Conservation (phyloP, 2,113 vertebrate species). For the Datnioides undecimradiatus region DNA sequence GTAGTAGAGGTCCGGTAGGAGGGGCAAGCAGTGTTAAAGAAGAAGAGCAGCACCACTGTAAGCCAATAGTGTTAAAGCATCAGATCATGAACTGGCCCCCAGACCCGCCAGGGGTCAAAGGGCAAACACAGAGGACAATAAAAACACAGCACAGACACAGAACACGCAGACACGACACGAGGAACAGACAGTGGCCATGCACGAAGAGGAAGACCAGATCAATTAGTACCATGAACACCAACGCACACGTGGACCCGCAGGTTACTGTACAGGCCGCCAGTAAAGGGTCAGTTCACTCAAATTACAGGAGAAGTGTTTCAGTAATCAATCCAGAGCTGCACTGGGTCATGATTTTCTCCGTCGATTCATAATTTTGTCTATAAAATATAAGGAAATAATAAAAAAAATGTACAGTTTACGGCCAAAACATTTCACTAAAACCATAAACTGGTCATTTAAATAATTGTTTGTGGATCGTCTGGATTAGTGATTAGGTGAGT, state of each 20-base stretch:
- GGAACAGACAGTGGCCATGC: slow-evolving; percentile 57
- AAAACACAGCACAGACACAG: slow-evolving; percentile 51
- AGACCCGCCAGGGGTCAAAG: slow-evolving; percentile 75
- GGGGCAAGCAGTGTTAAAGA: slow-evolving; percentile 96
- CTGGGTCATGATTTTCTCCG: not conserved
- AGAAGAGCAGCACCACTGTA: slow-evolving; percentile 98
- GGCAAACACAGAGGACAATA: slow-evolving; percentile 60
- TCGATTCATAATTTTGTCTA: not conserved
- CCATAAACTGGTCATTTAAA: not conserved
- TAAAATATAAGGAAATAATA: not conserved
- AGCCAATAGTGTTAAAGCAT: slow-evolving; percentile 95
- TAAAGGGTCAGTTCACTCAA: not conserved
- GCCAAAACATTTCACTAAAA: no score
- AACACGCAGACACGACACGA: slow-evolving; percentile 18
- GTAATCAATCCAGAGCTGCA: not conserved
- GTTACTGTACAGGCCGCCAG: not conserved
- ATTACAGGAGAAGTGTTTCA: not conserved
- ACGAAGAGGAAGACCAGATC: slow-evolving; percentile 17
- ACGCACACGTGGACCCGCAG: slow-evolving; percentile 23
- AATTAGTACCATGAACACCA: slow-evolving; percentile 41
- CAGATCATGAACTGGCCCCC: slow-evolving; percentile 84
- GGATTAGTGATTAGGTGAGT: no score
- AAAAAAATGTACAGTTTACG: no score
- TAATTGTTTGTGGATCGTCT: no score
- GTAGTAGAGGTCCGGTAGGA: slow-evolving; percentile 86